A percentile compares a stretch with the other conserved stretches of the same genome.
phyloP scores from a whole-genome alignment of 2,113 vertebrate species.

The Pelmatolapia mariae region DNA sequence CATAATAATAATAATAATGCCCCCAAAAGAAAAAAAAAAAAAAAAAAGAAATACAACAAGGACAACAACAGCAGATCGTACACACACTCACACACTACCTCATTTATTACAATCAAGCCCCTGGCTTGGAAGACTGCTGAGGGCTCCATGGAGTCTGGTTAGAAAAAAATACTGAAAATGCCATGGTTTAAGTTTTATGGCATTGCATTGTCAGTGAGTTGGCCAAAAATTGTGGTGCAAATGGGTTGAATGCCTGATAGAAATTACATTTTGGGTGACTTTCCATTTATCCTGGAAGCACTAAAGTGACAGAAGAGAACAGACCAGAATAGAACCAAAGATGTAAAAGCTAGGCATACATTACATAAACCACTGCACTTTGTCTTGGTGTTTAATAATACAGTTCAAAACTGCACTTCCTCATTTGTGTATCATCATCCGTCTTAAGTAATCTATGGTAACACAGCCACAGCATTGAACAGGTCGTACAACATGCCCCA shows the following conservation, averaged over 20 bases:
- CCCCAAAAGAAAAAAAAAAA: neutral
- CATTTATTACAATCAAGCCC: neutral
- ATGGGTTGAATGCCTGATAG: neutral
- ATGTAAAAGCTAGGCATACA: neutral
- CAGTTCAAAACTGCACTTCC: neutral
- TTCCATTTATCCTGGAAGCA: neutral
- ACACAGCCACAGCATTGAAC: neutral
- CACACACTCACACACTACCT: neutral
- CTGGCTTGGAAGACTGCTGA: neutral
- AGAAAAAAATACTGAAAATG: neutral
- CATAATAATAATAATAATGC: neutral
- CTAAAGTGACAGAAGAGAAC: neutral
- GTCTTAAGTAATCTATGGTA: neutral
- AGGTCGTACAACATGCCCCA: neutral
- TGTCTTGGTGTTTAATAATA: neutral
- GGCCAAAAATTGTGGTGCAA: neutral
- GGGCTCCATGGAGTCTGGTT: neutral
- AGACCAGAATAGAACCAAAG: neutral
- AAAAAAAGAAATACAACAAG: neutral
- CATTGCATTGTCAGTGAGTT: neutral
- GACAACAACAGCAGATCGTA: neutral
- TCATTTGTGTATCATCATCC: neutral
- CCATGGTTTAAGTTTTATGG: neutral
- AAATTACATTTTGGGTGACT: neutral
- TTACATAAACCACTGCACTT: neutral